Evolutionary conservation across 2,113 vertebrate genomes (phyloP).

Genomic region (Lepus europaeus): DNA sequence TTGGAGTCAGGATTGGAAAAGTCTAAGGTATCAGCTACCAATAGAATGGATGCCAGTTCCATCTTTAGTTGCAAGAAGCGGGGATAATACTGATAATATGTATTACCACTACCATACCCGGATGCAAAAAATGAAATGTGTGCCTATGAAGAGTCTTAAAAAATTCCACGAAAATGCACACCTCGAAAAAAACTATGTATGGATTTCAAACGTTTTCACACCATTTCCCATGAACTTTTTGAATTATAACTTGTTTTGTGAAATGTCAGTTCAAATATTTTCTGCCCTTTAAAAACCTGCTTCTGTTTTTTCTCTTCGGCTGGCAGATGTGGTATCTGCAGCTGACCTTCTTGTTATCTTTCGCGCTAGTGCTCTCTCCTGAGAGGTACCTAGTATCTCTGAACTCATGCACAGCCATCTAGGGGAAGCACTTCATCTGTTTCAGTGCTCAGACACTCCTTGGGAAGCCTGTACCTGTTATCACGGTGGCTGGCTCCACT

Average conservation of each 20-base stretch:
- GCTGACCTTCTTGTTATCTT: not conserved
- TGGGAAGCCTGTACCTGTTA: too few species aligned
- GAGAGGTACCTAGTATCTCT: not conserved
- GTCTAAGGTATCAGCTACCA: not conserved
- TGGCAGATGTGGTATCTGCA: not conserved
- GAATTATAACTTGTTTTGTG: not conserved
- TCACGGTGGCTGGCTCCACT: too few species aligned
- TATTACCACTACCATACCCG: not conserved
- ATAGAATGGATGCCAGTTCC: not conserved
- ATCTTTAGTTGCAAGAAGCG: not conserved
- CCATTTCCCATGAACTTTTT: not conserved
- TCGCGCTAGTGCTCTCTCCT: not conserved
- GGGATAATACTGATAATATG: not conserved
- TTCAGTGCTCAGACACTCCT: too few species aligned
- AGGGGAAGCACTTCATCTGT: rapidly evolving
- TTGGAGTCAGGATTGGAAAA: not conserved
- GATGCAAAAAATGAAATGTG: too few species aligned
- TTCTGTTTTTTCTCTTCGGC: not conserved
- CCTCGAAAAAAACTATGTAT: too few species aligned
- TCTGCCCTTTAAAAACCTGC: not conserved
- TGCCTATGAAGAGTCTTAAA: too few species aligned
- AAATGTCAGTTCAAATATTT: not conserved
- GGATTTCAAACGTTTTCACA: too few species aligned
- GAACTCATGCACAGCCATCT: not conserved
- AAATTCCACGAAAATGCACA: too few species aligned